Evolutionary conservation across 1,140 invertebrate genomes (phyloP).

Genomic region (Drosophila subpulchrella): DNA sequence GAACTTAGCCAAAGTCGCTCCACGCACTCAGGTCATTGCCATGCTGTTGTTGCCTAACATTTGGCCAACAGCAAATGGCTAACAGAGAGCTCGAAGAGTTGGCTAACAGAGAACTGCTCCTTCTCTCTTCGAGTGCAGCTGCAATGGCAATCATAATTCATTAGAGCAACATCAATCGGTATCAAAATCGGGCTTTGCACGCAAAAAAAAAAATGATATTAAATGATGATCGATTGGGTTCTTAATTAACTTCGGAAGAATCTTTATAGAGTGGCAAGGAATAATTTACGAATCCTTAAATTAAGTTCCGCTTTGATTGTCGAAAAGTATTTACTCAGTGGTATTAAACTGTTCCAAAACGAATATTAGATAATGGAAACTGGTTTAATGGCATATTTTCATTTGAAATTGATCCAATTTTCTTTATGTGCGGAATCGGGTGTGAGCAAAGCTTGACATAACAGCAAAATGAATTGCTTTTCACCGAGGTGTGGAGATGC

Average conservation of each 20-base stretch:
- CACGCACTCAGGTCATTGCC: slow-evolving; percentile 49
- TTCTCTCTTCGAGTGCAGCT: slow-evolving; percentile 4
- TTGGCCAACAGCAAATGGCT: slow-evolving; percentile 11
- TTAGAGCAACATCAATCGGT: slow-evolving; percentile 68
- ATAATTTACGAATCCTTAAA: too few species aligned
- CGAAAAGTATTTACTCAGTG: too few species aligned
- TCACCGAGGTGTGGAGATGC: slow-evolving; percentile 27
- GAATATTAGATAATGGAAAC: too few species aligned
- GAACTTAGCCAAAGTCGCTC: slow-evolving; percentile 41
- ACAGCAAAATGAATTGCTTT: slow-evolving; percentile 57
- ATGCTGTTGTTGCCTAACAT: slow-evolving; percentile 50
- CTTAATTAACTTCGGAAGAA: background rate
- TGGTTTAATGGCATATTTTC: too few species aligned
- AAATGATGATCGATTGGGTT: slow-evolving; percentile 1
- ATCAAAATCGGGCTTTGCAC: slow-evolving; percentile 26
- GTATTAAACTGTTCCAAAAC: too few species aligned
- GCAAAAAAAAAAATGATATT: background rate
- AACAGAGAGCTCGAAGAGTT: slow-evolving; percentile 11
- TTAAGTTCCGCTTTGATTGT: too few species aligned
- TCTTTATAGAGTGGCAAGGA: too few species aligned
- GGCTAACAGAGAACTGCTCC: slow-evolving; percentile 31
- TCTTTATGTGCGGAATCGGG: background rate
- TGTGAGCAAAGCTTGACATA: slow-evolving; percentile 52
- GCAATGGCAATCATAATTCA: slow-evolving; percentile 68
- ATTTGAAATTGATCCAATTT: slow-evolving; percentile 1